These are phyloP conservation scores for Heliothis subflexa DNA, from an alignment of 1,140 invertebrate species.

Conservation along the genomic window DNA sequence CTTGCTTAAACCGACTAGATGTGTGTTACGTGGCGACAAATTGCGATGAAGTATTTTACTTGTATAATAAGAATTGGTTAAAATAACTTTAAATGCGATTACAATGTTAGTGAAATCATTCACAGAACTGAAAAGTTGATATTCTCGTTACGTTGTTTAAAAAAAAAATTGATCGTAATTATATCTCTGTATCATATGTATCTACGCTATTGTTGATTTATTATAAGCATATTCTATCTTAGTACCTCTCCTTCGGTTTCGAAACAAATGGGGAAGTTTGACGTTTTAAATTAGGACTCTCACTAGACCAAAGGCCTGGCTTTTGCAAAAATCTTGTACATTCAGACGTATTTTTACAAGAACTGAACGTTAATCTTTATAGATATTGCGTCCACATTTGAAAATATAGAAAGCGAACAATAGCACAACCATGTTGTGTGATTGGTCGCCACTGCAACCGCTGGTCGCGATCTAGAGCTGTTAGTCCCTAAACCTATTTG, in stretches of 20 bases:
- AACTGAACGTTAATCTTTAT: constrained; percentile 9
- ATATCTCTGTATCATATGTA: constrained; percentile 81
- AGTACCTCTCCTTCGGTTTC: constrained; percentile 52
- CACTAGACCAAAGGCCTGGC: constrained; percentile 25
- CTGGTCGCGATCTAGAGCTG: constrained; percentile 11
- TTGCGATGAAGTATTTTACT: constrained; percentile 29
- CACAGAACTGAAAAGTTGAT: constrained; percentile 86
- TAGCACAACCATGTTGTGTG: background rate
- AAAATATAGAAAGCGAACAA: constrained; percentile 5
- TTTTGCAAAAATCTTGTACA: constrained; percentile 22
- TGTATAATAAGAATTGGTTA: constrained; percentile 48
- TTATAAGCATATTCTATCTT: constrained; percentile 75
- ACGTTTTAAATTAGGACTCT: constrained; percentile 25
- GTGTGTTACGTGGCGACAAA: constrained; percentile 36
- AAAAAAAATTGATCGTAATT: constrained; percentile 72
- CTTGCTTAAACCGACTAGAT: constrained; percentile 50
- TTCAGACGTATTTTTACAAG: background rate
- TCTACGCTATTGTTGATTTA: constrained; percentile 81
- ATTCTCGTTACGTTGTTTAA: constrained; percentile 84
- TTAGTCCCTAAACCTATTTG: constrained; percentile 29
- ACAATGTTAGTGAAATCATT: constrained; percentile 82
- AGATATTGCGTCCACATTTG: constrained; percentile 34
- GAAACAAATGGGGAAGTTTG: constrained; percentile 40
- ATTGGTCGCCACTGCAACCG: background rate
- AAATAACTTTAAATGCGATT: constrained; percentile 63